A percentile compares a stretch with the other conserved stretches of the same genome.
These are phyloP conservation scores for Penaeus chinensis DNA, from an alignment of 1,140 invertebrate species.

Conservation along the genomic window DNA sequence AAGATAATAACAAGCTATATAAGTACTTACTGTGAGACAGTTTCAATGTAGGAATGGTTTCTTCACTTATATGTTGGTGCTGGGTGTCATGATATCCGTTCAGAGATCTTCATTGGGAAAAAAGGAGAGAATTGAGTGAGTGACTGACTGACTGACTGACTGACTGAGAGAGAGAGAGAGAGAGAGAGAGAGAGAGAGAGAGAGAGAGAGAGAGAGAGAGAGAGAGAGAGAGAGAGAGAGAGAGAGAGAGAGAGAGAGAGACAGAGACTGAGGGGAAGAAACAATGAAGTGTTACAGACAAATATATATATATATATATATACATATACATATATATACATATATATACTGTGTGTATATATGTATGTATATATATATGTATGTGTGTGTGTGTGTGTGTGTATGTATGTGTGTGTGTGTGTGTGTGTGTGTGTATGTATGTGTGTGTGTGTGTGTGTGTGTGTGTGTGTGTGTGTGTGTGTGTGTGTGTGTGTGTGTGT, in stretches of 20 bases:
- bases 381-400: background rate
- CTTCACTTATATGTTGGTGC: too few species aligned
- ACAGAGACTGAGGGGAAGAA: background rate
- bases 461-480: background rate
- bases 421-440: background rate
- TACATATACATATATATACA: conserved; percentile 12
- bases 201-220: background rate
- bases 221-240: conserved; percentile 5
- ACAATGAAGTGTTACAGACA: background rate
- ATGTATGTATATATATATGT: background rate
- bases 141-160: too few species aligned
- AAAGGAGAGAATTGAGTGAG: too few species aligned
- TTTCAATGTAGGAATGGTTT: too few species aligned
- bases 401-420: too few species aligned
- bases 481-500: background rate
- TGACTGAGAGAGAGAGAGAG: too few species aligned
- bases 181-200: background rate
- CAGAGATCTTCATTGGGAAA: too few species aligned
- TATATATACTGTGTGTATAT: conserved; percentile 1
- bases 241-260: conserved; percentile 9
- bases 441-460: background rate
- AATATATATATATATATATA: conserved; percentile 8
- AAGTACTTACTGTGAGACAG: too few species aligned
- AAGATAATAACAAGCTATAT: too few species aligned
- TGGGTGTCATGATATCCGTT: too few species aligned